phyloP scores from a whole-genome alignment of 2,888 invertebrate species.

The Phaonia tiefii region DNA sequence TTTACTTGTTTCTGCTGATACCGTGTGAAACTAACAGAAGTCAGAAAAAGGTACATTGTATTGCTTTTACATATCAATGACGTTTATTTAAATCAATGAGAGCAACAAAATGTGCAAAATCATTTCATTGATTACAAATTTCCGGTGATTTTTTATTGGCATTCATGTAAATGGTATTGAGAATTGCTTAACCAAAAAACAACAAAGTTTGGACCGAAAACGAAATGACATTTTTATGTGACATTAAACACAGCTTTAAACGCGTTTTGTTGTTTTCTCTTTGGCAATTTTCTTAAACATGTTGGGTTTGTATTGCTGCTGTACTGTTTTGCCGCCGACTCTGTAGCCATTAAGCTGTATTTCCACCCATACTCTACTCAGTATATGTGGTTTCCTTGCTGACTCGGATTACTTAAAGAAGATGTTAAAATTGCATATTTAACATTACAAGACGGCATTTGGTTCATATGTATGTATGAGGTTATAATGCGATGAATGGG shows the following conservation, averaged over 20 bases:
- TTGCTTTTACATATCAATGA: slow-evolving; percentile 7
- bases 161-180: slow-evolving; percentile 57
- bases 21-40: slow-evolving; percentile 15
- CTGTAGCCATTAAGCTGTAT: background rate
- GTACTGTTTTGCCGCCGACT: slow-evolving; percentile 1
- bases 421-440: slow-evolving; percentile 76
- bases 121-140: slow-evolving; percentile 60
- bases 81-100: slow-evolving; percentile 25
- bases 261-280: slow-evolving; percentile 66
- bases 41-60: slow-evolving; percentile 45
- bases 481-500: background rate
- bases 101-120: slow-evolving; percentile 35
- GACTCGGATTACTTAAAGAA: slow-evolving; percentile 70
- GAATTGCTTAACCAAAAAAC: slow-evolving; percentile 24
- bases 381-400: background rate
- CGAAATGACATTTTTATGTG: slow-evolving; percentile 78
- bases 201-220: slow-evolving; percentile 14
- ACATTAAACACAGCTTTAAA: slow-evolving; percentile 76
- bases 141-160: slow-evolving; percentile 57
- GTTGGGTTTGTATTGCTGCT: slow-evolving; percentile 18
- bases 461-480: background rate
- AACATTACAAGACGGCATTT: slow-evolving; percentile 45
- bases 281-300: slow-evolving; percentile 50
- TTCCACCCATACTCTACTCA: background rate
- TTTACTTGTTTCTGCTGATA: slow-evolving; percentile 8